phyloP scores from a whole-genome alignment of 1,140 invertebrate species.

The Drosophila murphyi region DNA sequence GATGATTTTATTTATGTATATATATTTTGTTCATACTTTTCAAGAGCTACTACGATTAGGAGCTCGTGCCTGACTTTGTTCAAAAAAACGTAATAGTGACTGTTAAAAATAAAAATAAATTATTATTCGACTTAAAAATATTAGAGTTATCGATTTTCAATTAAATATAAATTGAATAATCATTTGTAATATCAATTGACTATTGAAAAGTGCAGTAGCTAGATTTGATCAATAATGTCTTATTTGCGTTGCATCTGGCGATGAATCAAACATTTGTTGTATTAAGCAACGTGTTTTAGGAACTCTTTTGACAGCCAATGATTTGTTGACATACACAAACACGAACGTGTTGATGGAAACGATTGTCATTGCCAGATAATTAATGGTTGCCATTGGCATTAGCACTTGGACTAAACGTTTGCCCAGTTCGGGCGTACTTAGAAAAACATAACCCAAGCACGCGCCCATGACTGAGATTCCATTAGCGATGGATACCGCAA shows the following conservation, averaged over 20 bases:
- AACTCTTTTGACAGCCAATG: not conserved
- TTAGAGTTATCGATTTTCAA: too few species aligned
- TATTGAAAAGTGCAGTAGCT: too few species aligned
- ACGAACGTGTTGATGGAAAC: not conserved
- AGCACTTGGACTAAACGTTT: conserved; percentile 43
- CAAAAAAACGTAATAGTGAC: too few species aligned
- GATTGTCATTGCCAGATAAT: conserved; percentile 36
- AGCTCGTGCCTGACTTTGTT: too few species aligned
- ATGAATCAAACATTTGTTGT: not conserved
- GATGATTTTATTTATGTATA: not conserved
- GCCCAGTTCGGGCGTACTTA: conserved; percentile 13
- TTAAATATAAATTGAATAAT: too few species aligned
- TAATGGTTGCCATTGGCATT: conserved; percentile 48
- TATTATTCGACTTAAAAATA: too few species aligned
- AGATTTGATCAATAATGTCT: too few species aligned
- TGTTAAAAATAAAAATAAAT: too few species aligned
- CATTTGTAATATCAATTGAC: too few species aligned
- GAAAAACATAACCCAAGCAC: conserved; percentile 9
- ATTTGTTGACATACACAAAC: not conserved
- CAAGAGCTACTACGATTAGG: too few species aligned
- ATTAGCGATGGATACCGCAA: conserved; percentile 38
- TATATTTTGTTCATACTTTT: not conserved
- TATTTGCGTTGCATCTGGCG: not conserved
- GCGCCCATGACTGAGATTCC: conserved; percentile 29
- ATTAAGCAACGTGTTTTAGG: not conserved